Evolutionary conservation across 2,888 invertebrate genomes (phyloP).

Genomic region (Acleris sparsana): DNA sequence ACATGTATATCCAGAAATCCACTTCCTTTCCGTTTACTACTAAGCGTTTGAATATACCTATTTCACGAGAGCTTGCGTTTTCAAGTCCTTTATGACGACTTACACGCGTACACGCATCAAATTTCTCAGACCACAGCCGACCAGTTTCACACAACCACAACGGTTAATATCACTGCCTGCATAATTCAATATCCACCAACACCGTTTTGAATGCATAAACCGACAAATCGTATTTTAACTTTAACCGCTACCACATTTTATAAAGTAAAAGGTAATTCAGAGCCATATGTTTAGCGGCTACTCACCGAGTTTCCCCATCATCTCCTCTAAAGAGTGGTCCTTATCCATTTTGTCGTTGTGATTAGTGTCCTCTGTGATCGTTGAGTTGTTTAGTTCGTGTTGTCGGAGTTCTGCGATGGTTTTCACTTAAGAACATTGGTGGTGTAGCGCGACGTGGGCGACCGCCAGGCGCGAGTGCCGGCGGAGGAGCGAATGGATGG

Average conservation of each 20-base stretch:
- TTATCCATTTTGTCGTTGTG: constrained; percentile 79
- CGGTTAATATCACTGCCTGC: constrained; percentile 4
- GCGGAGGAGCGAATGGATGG: constrained; percentile 72
- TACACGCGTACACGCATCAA: constrained; percentile 27
- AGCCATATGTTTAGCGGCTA: constrained; percentile 39
- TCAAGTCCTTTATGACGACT: constrained; percentile 7
- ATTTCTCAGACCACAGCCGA: constrained; percentile 25
- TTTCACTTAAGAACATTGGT: constrained; percentile 72
- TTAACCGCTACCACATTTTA: constrained; percentile 8
- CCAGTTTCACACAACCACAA: constrained; percentile 21
- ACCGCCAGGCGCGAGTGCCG: constrained; percentile 72
- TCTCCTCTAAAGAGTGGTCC: constrained; percentile 85
- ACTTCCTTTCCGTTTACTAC: no score
- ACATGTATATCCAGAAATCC: background rate
- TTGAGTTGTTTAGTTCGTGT: constrained; percentile 32
- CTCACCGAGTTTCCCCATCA: constrained; percentile 87
- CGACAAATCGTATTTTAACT: constrained; percentile 3
- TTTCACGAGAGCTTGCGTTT: background rate
- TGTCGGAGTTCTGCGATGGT: constrained; percentile 56
- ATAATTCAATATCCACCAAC: background rate
- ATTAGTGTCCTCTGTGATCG: constrained; percentile 1
- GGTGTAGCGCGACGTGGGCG: constrained; percentile 54
- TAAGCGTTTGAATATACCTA: background rate
- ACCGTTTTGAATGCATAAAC: constrained; percentile 2
- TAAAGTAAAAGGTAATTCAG: constrained; percentile 9